Evolutionary conservation across 2,888 invertebrate species (phyloP).

Genomic region (Shargacucullia verbasci): DNA sequence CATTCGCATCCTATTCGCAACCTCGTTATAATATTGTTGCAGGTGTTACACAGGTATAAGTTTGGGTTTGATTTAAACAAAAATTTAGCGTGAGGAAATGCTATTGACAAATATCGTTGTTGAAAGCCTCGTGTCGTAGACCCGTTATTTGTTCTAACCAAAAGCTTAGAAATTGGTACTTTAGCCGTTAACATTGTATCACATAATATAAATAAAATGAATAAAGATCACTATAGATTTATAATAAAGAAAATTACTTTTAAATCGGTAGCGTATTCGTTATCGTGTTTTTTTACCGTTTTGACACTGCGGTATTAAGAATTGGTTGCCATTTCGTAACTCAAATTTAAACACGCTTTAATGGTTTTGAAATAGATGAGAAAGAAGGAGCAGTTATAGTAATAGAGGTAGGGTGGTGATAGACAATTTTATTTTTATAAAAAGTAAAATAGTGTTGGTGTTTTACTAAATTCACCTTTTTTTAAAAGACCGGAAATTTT

Average conservation of each 20-base stretch:
- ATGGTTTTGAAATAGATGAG: background rate
- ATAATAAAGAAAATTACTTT: constrained; percentile 18
- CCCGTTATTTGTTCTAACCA: constrained; percentile 60
- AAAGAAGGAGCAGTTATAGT: background rate
- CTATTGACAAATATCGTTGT: background rate
- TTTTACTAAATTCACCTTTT: constrained; percentile 5
- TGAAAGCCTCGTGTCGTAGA: constrained; percentile 3
- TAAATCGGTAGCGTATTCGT: constrained; percentile 16
- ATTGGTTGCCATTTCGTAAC: constrained; percentile 12
- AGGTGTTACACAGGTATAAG: too few species aligned
- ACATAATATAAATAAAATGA: constrained; percentile 35
- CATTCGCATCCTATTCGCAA: too few species aligned
- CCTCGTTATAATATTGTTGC: too few species aligned
- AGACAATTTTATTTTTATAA: constrained; percentile 8
- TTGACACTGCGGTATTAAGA: constrained; percentile 14
- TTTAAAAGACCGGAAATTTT: constrained; percentile 1
- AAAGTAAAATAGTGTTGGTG: background rate
- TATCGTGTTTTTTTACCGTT: constrained; percentile 29
- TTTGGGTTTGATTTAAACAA: too few species aligned
- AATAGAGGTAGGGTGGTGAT: constrained; percentile 2
- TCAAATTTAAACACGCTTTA: background rate
- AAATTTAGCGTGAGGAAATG: too few species aligned
- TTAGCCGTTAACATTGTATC: constrained; percentile 46
- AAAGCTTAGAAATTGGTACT: constrained; percentile 38
- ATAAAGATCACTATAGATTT: constrained; percentile 29